These are phyloP conservation scores for Malachius bipustulatus DNA, from an alignment of 2,888 invertebrate species.

Conservation along the genomic window DNA sequence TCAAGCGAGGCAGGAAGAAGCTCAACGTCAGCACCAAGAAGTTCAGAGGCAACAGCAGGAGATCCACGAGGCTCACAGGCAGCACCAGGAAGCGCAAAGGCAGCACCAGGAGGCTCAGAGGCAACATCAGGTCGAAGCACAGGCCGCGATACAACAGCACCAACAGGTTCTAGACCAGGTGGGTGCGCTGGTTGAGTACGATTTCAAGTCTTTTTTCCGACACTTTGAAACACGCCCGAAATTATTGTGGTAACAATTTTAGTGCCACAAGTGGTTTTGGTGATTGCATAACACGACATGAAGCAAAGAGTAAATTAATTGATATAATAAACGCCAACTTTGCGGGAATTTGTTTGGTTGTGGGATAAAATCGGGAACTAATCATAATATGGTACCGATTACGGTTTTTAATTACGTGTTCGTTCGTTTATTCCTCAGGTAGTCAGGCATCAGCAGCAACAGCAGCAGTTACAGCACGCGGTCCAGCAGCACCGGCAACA, in stretches of 20 bases:
- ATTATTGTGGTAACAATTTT: too few species aligned
- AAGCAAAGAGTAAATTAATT: too few species aligned
- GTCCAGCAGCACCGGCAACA: constrained; percentile 38
- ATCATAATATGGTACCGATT: too few species aligned
- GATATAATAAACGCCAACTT: too few species aligned
- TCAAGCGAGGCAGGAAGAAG: constrained; percentile 29
- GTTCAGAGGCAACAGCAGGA: constrained; percentile 25
- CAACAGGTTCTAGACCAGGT: constrained; percentile 28
- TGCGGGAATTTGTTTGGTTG: too few species aligned
- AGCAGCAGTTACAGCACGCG: constrained; percentile 30
- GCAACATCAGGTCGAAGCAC: constrained; percentile 27
- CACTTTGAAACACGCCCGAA: too few species aligned
- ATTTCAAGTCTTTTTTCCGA: too few species aligned
- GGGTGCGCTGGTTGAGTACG: too few species aligned
- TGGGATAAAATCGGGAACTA: too few species aligned
- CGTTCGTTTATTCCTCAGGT: constrained; percentile 17
- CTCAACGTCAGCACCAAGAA: constrained; percentile 31
- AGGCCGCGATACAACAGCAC: constrained; percentile 30
- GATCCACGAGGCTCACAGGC: constrained; percentile 21
- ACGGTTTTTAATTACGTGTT: constrained; percentile 20
- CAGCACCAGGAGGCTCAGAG: constrained; percentile 24
- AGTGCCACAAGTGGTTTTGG: too few species aligned
- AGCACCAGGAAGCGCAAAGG: constrained; percentile 20
- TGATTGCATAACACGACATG: too few species aligned
- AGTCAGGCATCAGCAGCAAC: constrained; percentile 34